Evolutionary conservation across 2,888 invertebrate species (phyloP), one percentile per base, ranked within the genome.

Genomic region (Conistra vaccinii): DNA sequence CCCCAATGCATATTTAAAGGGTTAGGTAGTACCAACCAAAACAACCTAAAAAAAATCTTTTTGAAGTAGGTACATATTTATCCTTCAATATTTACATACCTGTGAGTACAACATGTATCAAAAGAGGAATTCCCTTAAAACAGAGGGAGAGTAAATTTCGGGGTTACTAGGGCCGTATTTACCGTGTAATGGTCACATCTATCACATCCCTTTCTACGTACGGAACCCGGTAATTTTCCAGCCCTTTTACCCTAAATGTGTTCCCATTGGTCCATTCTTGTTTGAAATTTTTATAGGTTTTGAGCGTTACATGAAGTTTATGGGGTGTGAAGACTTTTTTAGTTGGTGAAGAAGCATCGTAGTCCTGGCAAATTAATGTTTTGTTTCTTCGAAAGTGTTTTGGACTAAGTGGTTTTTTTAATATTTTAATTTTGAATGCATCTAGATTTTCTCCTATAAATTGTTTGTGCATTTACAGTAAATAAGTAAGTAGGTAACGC

Each of bases 171-270:
- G 76, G 71, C 62, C 53, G 51, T 86, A 76, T 87, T 85, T 87
- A 85, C 83, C 80, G 71, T 72, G 73, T 84, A 83, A 87, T 85
- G 85, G 84, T 78, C 71, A 76, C 87, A 87, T 87, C 83, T 83
- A 87, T 87, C 84, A 85, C 78, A 80, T 76, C 69, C 80, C 70
- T 80, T 79, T 80, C 60, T 73, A 68, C 68, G 68, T 63, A 76
- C 72, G 78, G 67, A 75, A 73, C 63, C 55, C 55, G 45, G 79
- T 73, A 79, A 83, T 86, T 83, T 86, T 81, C 78, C 75, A 66
- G 45, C n/a, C 76, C 55, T 83, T 80, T 81, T 76, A 72, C 62
- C 71, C 26, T 71, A 69, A 76, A 77, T 72, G 57, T 74, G 71
- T 53, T 77, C 73, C 55, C 55, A 67, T 80, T 63, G 72, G 73